A percentile compares a stretch with the other conserved stretches of the same genome.
phyloP scores from a whole-genome alignment of 2,888 invertebrate species.

The Globia sparganii region DNA sequence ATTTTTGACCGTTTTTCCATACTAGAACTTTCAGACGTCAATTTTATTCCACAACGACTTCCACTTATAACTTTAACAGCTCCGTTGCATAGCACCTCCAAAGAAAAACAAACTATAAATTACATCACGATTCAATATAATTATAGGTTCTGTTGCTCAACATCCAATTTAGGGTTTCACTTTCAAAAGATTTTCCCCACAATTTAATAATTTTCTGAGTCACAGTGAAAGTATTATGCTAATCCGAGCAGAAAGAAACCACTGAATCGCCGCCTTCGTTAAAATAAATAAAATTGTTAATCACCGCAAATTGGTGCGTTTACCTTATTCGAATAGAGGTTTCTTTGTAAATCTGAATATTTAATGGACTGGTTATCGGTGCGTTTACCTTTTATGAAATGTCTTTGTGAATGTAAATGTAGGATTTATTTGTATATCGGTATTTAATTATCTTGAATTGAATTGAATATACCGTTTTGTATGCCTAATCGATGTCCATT shows the following conservation, averaged over 20 bases:
- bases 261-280: slow-evolving; percentile 35
- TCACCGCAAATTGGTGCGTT: slow-evolving; percentile 56
- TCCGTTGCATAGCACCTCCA: not conserved
- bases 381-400: slow-evolving; percentile 34
- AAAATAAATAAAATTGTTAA: slow-evolving; percentile 53
- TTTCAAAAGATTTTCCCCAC: slow-evolving; percentile 62
- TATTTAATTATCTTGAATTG: slow-evolving; percentile 6
- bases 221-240: slow-evolving; percentile 67
- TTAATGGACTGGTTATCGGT: slow-evolving; percentile 24
- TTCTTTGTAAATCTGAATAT: slow-evolving; percentile 41
- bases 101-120: slow-evolving; percentile 11
- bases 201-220: slow-evolving; percentile 63
- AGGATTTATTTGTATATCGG: slow-evolving; percentile 26
- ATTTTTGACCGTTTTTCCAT: too few species aligned
- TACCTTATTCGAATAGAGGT: slow-evolving; percentile 56
- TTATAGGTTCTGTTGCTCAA: slow-evolving; percentile 42
- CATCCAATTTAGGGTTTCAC: slow-evolving; percentile 55
- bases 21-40: too few species aligned
- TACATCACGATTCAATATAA: slow-evolving; percentile 24
- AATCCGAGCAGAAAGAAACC: slow-evolving; percentile 66
- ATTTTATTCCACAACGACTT: too few species aligned
- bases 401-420: slow-evolving; percentile 15
- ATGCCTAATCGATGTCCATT: not conserved
- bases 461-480: slow-evolving; percentile 3
- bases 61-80: not conserved